These are phyloP conservation scores for western clawed frog (Xenopus tropicalis) DNA, from an alignment of 2,113 vertebrate genomes.

Conservation along the genomic window DNA sequence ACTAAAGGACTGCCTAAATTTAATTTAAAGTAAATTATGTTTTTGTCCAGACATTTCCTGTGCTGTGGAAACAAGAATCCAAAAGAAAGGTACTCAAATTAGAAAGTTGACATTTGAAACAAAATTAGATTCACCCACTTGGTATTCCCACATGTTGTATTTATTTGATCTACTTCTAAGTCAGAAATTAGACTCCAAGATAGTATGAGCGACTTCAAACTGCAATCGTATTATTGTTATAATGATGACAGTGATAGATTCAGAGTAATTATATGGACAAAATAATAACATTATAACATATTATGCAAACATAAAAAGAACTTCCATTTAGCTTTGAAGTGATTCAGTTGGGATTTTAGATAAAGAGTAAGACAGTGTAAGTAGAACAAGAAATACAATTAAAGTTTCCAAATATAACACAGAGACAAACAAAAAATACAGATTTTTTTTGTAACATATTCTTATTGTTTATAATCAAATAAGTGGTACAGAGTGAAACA, in stretches of 20 bases:
- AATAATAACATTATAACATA: slow-evolving; percentile 74
- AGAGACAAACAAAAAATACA: no score
- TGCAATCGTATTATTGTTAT: slow-evolving; percentile 67
- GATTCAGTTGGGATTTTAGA: not conserved
- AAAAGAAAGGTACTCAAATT: slow-evolving; percentile 32
- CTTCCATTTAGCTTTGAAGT: slow-evolving; percentile 57
- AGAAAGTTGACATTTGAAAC: slow-evolving; percentile 52
- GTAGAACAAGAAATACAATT: no score
- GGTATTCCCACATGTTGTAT: slow-evolving; percentile 56
- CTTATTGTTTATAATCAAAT: no score
- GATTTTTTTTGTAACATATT: no score
- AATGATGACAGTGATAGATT: slow-evolving; percentile 79
- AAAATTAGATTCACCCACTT: slow-evolving; percentile 56
- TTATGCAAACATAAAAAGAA: slow-evolving; percentile 63
- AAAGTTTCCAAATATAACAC: no score
- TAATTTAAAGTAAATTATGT: no score
- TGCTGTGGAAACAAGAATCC: not conserved
- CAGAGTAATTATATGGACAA: slow-evolving; percentile 68
- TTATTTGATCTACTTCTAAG: slow-evolving; percentile 64
- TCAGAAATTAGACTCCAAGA: slow-evolving; percentile 63
- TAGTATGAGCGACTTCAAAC: slow-evolving; percentile 60
- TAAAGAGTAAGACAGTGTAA: no score
- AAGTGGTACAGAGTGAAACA: no score
- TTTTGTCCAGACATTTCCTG: no score
- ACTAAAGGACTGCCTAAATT: no score